Evolutionary conservation across 2,113 vertebrate species (phyloP), one percentile per base, ranked within the genome.

Genomic region (Oryzias celebensis): DNA sequence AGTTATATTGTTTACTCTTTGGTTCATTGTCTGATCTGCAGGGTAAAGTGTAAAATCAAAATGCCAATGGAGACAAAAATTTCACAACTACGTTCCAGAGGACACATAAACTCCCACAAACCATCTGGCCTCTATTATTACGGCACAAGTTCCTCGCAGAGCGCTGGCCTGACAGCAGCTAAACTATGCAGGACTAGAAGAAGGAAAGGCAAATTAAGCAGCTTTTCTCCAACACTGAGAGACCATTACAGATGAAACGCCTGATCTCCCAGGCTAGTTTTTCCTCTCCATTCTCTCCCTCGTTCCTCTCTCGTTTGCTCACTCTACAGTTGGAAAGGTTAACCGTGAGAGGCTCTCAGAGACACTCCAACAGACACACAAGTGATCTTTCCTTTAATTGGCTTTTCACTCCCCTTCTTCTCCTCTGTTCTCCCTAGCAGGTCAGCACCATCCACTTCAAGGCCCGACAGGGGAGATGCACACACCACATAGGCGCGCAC

Each of bases 331-430:
- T 78, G 83, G 65, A 90, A 90, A 89, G 89, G 89, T 89, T 90
- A 90, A 87, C 85, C 24, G 81, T 85, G 89, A 89, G 84, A 84
- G 86, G 77, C 83, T 87, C 87, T 89, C 77, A 77, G 84, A 88
- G 85, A 88, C 88, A 85, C 90, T 89, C 90, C 83, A 84, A 86
- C 85, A 83, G 81, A 87, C 73, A 72, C 82, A 87, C 78, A 88
- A 92, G 90, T 92, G 91, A 91, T 91, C 87, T 91, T 89, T 86
- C 87, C 85, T 92, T 92, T 93, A 92, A 93, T 92, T 93, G 91
- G 89, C 89, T 90, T 81, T 84, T 78, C 77, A 69, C 82, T 86
- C 82, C 78, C 73, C 73, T 85, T 78, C 77, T 75, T 64, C 65
- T 79, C 71, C 54, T 78, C 82, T 83, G 57, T 67, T 75, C 73